These are phyloP conservation scores for Phyllotis vaccarum DNA, from an alignment of 2,797 vertebrate genomes.

Conservation along the genomic window DNA sequence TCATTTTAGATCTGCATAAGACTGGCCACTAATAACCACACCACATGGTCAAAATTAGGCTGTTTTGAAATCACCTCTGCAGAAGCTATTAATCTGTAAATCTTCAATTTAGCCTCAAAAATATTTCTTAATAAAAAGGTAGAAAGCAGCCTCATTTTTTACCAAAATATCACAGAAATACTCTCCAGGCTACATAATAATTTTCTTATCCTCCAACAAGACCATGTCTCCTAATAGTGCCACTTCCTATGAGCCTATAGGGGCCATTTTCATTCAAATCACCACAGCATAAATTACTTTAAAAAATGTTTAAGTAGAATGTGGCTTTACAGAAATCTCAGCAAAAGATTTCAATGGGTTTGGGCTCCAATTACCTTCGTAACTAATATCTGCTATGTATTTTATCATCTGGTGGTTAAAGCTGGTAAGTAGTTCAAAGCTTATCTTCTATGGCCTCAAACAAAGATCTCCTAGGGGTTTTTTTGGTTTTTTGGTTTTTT, in stretches of 20 bases:
- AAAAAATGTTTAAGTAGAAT: background rate
- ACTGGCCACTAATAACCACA: background rate
- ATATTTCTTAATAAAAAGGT: background rate
- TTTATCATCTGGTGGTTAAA: background rate
- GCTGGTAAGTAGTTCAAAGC: constrained; percentile 11
- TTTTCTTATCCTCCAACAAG: background rate
- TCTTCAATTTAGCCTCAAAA: background rate
- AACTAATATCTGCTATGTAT: background rate
- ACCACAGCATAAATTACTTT: background rate
- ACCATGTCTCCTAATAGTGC: background rate
- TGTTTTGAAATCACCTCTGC: background rate
- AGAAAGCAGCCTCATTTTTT: background rate
- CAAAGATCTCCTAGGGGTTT: background rate
- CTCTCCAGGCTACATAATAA: background rate
- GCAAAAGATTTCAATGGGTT: background rate
- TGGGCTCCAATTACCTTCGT: constrained; percentile 13
- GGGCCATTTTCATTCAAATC: background rate
- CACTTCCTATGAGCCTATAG: background rate
- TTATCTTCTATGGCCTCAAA: background rate
- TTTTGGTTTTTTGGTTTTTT: too few species aligned
- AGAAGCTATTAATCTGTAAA: background rate
- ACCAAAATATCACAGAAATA: background rate
- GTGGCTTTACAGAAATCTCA: constrained; percentile 24
- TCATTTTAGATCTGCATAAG: background rate
- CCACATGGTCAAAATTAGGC: background rate